phyloP scores from a whole-genome alignment of 2,888 invertebrate genomes.

The Drosophila ustulata region DNA sequence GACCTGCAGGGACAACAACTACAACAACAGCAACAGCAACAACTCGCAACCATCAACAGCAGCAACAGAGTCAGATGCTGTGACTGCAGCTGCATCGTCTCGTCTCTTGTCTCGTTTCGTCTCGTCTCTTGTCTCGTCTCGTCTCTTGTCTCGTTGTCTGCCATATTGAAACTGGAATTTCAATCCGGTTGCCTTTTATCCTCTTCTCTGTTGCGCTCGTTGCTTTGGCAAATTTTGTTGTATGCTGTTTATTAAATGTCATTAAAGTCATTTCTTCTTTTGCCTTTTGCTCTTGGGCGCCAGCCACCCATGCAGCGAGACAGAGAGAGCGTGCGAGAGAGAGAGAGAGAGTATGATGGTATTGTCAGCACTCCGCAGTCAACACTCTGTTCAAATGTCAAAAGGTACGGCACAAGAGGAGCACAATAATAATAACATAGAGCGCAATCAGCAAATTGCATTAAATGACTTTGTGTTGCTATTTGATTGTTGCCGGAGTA shows the following conservation, averaged over 20 bases:
- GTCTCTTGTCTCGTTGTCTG: constrained; percentile 7
- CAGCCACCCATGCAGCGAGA: constrained; percentile 44
- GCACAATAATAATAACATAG: constrained; percentile 46
- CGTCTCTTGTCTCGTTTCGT: constrained; percentile 27
- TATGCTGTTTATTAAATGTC: constrained; percentile 71
- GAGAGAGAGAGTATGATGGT: constrained; percentile 34
- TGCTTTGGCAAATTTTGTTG: constrained; percentile 40
- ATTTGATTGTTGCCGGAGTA: constrained; percentile 52
- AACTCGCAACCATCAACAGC: neutral
- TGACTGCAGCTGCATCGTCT: constrained; percentile 18
- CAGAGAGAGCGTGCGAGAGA: constrained; percentile 18
- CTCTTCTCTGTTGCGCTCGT: neutral
- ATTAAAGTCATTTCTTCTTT: constrained; percentile 61
- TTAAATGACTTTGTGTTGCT: constrained; percentile 72
- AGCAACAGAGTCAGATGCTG: constrained; percentile 10
- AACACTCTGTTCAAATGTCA: constrained; percentile 68
- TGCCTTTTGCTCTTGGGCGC: constrained; percentile 46
- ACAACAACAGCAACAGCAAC: constrained; percentile 15
- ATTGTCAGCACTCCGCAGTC: constrained; percentile 44
- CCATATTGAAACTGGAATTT: constrained; percentile 70
- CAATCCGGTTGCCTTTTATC: constrained; percentile 65
- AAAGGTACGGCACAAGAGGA: constrained; percentile 54
- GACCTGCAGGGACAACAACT: constrained; percentile 29
- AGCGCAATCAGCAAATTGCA: constrained; percentile 77
- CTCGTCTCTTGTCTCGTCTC: constrained; percentile 28